Percentiles rank a stretch among this genome's conserved stretches.
Conservation (phyloP, 2,797 vertebrate genomes). For the Tarsius wallacei region DNA sequence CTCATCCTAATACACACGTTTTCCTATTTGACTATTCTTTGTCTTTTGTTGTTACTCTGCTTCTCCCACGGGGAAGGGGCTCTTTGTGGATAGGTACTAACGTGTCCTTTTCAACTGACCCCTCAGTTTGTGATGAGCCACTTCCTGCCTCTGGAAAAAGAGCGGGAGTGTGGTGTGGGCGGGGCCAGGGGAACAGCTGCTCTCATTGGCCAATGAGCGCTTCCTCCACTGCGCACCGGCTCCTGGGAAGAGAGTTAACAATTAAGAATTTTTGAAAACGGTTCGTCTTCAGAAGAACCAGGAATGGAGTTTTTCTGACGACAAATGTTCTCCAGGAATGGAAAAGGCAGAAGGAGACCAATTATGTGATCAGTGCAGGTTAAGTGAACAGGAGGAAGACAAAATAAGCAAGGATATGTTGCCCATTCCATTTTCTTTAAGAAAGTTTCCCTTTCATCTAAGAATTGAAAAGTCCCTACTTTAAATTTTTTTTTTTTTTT, state of each 20-base stretch:
- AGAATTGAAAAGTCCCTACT: not conserved
- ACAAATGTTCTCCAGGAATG: not conserved
- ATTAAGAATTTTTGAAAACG: not conserved
- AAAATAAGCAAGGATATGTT: not conserved
- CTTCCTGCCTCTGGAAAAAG: not conserved
- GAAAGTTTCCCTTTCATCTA: not conserved
- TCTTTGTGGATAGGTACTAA: too few species aligned
- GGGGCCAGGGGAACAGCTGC: not conserved
- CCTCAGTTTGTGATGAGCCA: not conserved
- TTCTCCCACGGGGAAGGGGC: rapidly evolving
- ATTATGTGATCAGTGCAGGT: not conserved
- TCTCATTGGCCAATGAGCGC: not conserved
- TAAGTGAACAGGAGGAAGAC: not conserved
- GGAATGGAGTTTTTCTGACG: not conserved
- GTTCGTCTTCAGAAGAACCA: not conserved
- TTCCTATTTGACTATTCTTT: not conserved
- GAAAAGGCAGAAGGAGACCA: not conserved
- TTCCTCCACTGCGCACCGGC: rapidly evolving
- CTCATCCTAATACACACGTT: not conserved
- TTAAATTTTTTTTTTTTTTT: too few species aligned
- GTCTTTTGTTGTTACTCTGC: not conserved
- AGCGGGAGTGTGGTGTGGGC: not conserved
- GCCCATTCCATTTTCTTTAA: not conserved
- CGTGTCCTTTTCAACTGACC: rapidly evolving
- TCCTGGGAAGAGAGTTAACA: not conserved